Evolutionary conservation across 2,797 vertebrate genomes (phyloP).

Genomic region (Anguilla obscura): DNA sequence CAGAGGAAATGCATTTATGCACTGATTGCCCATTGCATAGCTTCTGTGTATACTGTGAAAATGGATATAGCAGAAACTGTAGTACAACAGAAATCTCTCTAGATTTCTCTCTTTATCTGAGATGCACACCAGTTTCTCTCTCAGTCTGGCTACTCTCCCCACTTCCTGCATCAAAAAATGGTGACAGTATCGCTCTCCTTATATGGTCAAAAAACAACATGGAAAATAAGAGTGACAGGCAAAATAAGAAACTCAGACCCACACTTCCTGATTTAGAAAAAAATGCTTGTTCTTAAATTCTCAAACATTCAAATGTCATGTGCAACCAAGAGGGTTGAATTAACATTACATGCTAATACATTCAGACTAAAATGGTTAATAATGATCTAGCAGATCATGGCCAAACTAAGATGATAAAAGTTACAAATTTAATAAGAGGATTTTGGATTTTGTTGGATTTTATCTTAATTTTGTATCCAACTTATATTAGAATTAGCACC

Average conservation of each 20-base stretch:
- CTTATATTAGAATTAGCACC: not conserved
- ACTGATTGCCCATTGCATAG: not conserved
- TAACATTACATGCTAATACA: not conserved
- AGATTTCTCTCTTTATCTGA: not conserved
- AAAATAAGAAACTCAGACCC: conserved; percentile 47
- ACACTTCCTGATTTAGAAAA: conserved; percentile 71
- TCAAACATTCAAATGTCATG: conserved; percentile 15
- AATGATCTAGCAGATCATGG: not conserved
- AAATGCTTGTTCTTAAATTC: conserved; percentile 16
- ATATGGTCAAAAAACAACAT: conserved; percentile 71
- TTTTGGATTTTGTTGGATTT: not conserved
- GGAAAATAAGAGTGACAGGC: conserved; percentile 29
- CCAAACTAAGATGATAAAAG: not conserved
- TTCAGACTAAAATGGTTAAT: not conserved
- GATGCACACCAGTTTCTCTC: conserved; percentile 21
- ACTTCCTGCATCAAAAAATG: conserved; percentile 70
- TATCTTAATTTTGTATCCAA: not conserved
- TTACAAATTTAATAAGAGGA: not conserved
- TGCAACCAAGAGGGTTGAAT: not conserved
- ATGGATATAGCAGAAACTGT: not conserved
- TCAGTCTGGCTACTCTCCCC: conserved; percentile 49
- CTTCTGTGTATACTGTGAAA: not conserved
- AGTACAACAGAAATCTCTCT: not conserved
- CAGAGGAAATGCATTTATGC: not conserved
- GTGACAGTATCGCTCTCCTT: conserved; percentile 66